phyloP scores from a whole-genome alignment of 2,113 vertebrate species.

The Nycticorax nycticorax region DNA sequence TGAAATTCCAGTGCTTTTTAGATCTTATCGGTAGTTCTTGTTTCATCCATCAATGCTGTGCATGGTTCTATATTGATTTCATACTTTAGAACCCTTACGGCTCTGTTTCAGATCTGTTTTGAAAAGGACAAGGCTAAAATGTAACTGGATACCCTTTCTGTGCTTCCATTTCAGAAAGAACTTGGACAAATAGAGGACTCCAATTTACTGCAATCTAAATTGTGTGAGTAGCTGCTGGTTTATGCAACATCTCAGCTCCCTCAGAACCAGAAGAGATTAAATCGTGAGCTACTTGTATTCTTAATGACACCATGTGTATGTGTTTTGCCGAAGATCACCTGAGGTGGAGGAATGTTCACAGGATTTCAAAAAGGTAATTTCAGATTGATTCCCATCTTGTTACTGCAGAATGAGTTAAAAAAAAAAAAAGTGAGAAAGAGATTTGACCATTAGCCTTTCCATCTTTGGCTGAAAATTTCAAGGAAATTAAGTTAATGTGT shows the following conservation, averaged over 20 bases:
- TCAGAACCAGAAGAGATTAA: neutral
- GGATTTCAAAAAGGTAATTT: neutral
- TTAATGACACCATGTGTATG: neutral
- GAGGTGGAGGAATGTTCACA: neutral
- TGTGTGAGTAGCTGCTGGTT: neutral
- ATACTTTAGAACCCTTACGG: neutral
- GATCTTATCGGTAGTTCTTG: neutral
- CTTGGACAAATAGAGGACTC: neutral
- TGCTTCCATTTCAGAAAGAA: neutral
- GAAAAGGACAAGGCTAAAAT: neutral
- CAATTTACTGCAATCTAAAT: neutral
- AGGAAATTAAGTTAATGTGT: neutral
- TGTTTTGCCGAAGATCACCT: neutral
- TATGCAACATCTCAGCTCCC: neutral
- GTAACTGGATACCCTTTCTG: neutral
- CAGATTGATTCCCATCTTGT: neutral
- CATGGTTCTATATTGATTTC: neutral
- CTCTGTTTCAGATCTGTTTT: neutral
- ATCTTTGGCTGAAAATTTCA: neutral
- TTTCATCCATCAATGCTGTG: neutral
- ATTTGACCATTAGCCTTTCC: neutral
- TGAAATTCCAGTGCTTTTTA: neutral
- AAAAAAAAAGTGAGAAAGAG: neutral
- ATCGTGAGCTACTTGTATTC: neutral
- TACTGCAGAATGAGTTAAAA: neutral